Base-by-base conservation (phyloP, 1,140 invertebrate species). In the Macrotrachela quadricornifera region DNA sequence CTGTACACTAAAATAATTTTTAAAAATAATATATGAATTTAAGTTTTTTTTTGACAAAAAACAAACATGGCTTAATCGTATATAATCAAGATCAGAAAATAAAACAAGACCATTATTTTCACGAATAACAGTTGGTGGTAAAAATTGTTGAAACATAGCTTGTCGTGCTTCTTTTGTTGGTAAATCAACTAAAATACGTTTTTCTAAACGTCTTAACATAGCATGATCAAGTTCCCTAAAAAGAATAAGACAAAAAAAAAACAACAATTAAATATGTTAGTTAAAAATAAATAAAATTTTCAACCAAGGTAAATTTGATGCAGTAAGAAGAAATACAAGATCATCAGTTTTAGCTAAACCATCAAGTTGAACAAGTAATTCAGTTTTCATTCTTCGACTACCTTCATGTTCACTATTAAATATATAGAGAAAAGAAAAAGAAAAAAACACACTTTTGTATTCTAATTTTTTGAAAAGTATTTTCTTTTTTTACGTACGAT, bases 261-360 rank as follows among this genome's bases (percentile, higher is more conserved):
- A 46, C 13, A 46, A 10, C 10, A n/a, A n/a, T n/a, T n/a, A n/a
- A n/a, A n/a, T n/a, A n/a, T n/a, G n/a, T n/a, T n/a, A n/a, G n/a
- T n/a, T n/a, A n/a, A n/a, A n/a, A n/a, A n/a, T n/a, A 30, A 49
- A 17, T 37, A 56, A 15, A n/a, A 0, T 14, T 40, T 55, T 59
- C 56, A 66, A 82, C 87, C 86, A 92, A 10, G 87, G 87, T 51
- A 83, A 68, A 67, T 94, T 94, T 15, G 85, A 85, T 46, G 84
- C 82, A 17, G 85, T 84, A 43, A 94, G 68, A 0, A 92, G 70
- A 59, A 91, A 81, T 37, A 92, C 78, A 37, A 76, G 66, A 56
- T 73, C 69, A 50, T 78, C 74, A 10, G 76, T 65, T 56, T 70
- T 68, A 15, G 65, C 60, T n/a, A 78, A 71, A 47, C 74, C 74